Evolutionary conservation across 2,113 vertebrate genomes (phyloP).

Genomic region (Murina feae): DNA sequence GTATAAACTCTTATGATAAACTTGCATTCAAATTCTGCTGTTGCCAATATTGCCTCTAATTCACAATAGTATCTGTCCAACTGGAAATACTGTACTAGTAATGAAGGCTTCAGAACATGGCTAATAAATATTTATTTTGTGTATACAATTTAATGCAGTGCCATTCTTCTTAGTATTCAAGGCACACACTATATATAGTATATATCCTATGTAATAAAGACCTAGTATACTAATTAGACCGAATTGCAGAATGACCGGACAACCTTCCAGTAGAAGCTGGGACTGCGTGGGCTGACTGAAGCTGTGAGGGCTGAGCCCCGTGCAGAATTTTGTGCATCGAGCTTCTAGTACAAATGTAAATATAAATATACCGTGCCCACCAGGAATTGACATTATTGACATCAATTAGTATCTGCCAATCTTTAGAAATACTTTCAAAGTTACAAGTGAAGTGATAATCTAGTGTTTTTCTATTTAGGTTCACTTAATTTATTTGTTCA

Average conservation of each 20-base stretch:
- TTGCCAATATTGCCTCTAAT: not conserved
- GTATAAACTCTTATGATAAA: not conserved
- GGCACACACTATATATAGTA: not conserved
- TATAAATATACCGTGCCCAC: not conserved
- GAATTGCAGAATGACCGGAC: too few species aligned
- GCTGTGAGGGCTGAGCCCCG: too few species aligned
- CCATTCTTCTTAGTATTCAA: not conserved
- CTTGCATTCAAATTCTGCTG: not conserved
- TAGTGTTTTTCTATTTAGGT: not conserved
- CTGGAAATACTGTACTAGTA: not conserved
- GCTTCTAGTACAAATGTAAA: not conserved
- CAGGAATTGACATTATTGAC: not conserved
- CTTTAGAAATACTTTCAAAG: not conserved
- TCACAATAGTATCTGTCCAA: not conserved
- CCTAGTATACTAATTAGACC: too few species aligned
- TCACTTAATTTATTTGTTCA: not conserved
- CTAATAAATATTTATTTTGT: not conserved
- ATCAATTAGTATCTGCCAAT: not conserved
- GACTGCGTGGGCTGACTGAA: too few species aligned
- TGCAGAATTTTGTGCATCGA: too few species aligned
- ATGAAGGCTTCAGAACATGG: not conserved
- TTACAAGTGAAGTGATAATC: not conserved
- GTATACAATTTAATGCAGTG: not conserved
- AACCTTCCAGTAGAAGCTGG: fast-evolving
- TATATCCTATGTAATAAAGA: not conserved